Conservation (phyloP, 1,140 invertebrate species). For the Mizuhopecten yessoensis region DNA sequence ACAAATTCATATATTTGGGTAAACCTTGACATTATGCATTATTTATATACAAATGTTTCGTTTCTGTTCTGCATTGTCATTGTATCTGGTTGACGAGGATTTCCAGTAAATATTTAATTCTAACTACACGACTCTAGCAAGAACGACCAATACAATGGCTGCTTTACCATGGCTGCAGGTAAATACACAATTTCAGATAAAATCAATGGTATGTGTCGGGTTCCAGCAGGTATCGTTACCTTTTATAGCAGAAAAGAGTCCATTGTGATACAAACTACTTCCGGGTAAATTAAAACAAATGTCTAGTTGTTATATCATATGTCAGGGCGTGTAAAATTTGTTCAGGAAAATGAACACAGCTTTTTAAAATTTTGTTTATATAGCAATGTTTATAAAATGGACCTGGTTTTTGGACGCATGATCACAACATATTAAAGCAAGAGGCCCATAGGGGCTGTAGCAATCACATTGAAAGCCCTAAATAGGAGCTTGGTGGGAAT, state of each 20-base stretch:
- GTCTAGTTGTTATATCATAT: not conserved
- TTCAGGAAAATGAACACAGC: not conserved
- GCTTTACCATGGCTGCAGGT: slow-evolving; percentile 30
- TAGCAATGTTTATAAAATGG: no score
- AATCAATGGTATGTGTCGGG: not conserved
- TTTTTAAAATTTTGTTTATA: not conserved
- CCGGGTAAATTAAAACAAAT: not conserved
- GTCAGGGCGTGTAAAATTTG: not conserved
- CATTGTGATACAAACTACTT: not conserved
- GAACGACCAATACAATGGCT: not conserved
- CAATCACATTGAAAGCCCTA: no score
- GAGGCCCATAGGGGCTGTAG: not conserved
- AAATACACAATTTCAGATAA: slow-evolving; percentile 1
- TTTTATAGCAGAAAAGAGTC: not conserved
- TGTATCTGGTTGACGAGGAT: not conserved
- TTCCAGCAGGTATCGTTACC: not conserved
- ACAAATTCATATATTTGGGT: no score
- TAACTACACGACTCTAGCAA: not conserved
- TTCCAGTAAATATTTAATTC: not conserved
- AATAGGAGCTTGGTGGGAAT: no score
- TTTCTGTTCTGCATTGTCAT: not conserved
- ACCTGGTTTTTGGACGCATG: not conserved
- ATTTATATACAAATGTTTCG: not conserved
- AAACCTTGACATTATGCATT: not conserved
- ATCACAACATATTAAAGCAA: not conserved